Percentiles rank a stretch among this genome's conserved stretches.
Evolutionary conservation across 2,797 vertebrate genomes (phyloP).

Genomic region (Sebastolobus altivelis): DNA sequence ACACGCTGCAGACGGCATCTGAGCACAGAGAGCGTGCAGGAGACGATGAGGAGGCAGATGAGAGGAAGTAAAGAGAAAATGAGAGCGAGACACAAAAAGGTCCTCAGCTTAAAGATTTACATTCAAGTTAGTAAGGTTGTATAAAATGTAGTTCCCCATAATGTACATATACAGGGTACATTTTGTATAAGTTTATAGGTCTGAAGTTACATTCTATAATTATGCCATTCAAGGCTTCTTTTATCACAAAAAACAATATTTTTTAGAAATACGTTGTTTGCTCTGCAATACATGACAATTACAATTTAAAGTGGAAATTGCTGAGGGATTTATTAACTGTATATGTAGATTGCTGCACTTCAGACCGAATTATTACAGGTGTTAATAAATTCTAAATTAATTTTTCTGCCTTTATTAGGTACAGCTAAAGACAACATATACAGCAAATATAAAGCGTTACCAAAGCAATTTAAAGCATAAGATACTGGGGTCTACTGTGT

Average conservation of each 20-base stretch:
- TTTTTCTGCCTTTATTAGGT: background rate
- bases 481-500: background rate
- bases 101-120: background rate
- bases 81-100: background rate
- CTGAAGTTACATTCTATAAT: background rate
- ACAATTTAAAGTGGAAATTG: background rate
- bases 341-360: background rate
- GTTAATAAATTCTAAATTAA: background rate
- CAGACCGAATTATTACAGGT: background rate
- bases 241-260: background rate
- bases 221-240: background rate
- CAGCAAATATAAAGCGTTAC: background rate
- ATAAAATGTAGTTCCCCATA: background rate
- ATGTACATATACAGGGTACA: background rate
- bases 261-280: background rate
- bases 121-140: background rate
- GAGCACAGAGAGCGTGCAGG: slow-evolving; percentile 4
- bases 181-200: background rate
- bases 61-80: background rate
- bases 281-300: background rate
- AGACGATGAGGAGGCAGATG: background rate
- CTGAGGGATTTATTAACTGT: background rate
- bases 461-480: background rate
- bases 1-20: slow-evolving; percentile 19
- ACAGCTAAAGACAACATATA: background rate